phyloP scores from a whole-genome alignment of 1,140 invertebrate species.

The Riptortus pedestris region DNA sequence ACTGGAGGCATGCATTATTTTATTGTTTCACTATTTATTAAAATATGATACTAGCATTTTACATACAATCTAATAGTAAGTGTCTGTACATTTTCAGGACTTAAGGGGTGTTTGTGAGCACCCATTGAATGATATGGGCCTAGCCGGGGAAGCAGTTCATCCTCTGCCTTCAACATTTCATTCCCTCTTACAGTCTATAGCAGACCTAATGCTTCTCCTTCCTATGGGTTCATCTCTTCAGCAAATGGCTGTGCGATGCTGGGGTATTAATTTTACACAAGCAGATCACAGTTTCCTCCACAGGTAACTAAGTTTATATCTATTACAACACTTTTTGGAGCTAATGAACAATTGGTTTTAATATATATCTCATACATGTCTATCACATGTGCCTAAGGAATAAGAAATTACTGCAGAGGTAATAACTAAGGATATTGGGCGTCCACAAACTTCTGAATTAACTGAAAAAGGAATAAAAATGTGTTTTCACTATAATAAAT shows the following conservation, averaged over 20 bases:
- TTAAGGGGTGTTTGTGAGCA: constrained; percentile 60
- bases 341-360: background rate
- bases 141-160: constrained; percentile 68
- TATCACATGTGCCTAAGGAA: background rate
- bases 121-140: constrained; percentile 65
- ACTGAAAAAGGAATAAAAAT: too few relatives aligned
- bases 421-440: too few relatives aligned
- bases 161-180: constrained; percentile 77
- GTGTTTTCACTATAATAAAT: too few relatives aligned
- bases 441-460: too few relatives aligned
- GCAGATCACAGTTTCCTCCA: constrained; percentile 90
- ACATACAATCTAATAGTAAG: too few relatives aligned
- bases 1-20: too few relatives aligned
- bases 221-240: constrained; percentile 77
- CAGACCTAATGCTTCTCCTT: constrained; percentile 82
- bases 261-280: constrained; percentile 77
- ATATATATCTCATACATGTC: background rate
- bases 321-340: too few relatives aligned
- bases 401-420: too few relatives aligned
- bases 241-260: constrained; percentile 86
- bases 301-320: constrained; percentile 39
- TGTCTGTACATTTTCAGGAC: constrained; percentile 39
- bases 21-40: background rate
- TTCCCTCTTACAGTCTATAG: constrained; percentile 77
- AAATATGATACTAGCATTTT: background rate